Base-by-base conservation (phyloP, 2,888 invertebrate species). In the Leucophenga maculata region DNA sequence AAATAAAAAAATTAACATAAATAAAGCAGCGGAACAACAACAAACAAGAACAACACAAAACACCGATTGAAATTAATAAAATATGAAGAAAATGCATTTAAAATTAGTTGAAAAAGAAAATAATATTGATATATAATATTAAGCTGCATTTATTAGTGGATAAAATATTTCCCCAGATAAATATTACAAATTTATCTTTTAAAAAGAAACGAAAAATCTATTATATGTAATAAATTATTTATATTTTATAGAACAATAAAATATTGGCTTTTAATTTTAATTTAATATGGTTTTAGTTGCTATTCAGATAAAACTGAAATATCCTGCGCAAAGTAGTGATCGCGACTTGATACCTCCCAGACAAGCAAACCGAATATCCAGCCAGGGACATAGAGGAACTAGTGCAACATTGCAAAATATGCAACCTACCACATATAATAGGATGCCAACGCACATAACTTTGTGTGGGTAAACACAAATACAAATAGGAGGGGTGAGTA, bases 91-190 rank as follows among this genome's bases (percentile, higher is more conserved):
- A 65, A 48, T 54, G 55, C 22, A 65, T 65, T 54, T 48, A 71
- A 70, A 72, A 73, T 83, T 82, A 81, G 82, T 76, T 76, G 73
- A 77, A 80, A 26, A 26, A 74, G n/a, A 39, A 11, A 8, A 39
- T 39, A 39, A 64, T 81, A 81, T 79, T 75, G 26, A 26, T 85
- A 85, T n/a, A 78, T 76, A 44, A 62, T 16, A 65, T 72, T 88
- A 88, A 87, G 87, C 81, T 78, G 88, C 88, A 88, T 88, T 88
- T 88, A 88, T 79, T 88, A 88, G 88, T 83, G 79, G 79, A 76
- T 82, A 82, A 86, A 46, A 46, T 20, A 72, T 74, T 72, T 72
- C 71, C 71, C 65, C 70, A 65, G 39, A 64, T 9, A 67, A 57
- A 71, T 74, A 70, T 68, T 20, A 72, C 71, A 48, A 74, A 73